phyloP scores from a whole-genome alignment of 2,797 vertebrate species.

The Spea hammondii region DNA sequence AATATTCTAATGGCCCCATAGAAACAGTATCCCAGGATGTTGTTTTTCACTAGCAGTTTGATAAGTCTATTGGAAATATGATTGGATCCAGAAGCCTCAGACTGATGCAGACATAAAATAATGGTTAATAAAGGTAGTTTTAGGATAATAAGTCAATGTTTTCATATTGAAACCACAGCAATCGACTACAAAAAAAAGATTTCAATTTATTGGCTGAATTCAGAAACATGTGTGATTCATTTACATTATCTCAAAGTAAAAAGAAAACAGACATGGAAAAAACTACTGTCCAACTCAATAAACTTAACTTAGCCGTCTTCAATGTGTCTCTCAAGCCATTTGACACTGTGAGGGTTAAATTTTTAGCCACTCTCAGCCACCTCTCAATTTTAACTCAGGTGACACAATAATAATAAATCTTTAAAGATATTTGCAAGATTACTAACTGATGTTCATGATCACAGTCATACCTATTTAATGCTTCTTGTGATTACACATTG shows the following conservation, averaged over 20 bases:
- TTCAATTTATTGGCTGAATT: constrained; percentile 1
- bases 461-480: no score
- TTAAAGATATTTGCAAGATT: no score
- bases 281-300: constrained; percentile 5
- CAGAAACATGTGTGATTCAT: constrained; percentile 1
- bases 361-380: no score
- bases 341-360: no score
- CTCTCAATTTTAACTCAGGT: no score
- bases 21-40: background rate
- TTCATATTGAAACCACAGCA: constrained; percentile 8
- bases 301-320: background rate
- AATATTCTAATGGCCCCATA: no score
- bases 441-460: no score
- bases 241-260: constrained; percentile 8
- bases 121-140: constrained; percentile 10
- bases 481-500: no score
- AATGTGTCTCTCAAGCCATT: background rate
- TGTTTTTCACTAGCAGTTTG: background rate
- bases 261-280: background rate
- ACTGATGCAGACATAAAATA: background rate
- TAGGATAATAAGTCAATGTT: constrained; percentile 4
- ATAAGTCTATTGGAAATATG: background rate
- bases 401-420: no score
- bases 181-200: background rate
- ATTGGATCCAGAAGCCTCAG: background rate